phyloP scores from a whole-genome alignment of 2,888 invertebrate genomes.

The Dione juno region DNA sequence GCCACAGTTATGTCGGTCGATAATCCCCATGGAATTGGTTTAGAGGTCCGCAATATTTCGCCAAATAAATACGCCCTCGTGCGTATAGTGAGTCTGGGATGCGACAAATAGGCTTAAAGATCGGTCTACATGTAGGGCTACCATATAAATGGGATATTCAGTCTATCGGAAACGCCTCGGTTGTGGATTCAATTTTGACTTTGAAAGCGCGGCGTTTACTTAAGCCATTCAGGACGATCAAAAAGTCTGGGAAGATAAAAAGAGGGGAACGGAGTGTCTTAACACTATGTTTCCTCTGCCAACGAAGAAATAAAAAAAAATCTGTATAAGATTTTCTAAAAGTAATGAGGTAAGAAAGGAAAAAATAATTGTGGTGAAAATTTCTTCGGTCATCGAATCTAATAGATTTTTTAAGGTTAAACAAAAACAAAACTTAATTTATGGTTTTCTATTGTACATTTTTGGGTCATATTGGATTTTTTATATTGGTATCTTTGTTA shows the following conservation, averaged over 20 bases:
- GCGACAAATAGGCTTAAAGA: constrained; percentile 41
- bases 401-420: no score
- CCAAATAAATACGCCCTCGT: constrained; percentile 44
- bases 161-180: not conserved
- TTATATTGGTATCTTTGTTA: no score
- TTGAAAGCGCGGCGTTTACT: not conserved
- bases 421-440: no score
- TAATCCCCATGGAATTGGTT: constrained; percentile 57
- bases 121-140: constrained; percentile 1
- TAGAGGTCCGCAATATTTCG: constrained; percentile 53
- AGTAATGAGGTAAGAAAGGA: no score
- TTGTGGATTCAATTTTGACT: no score
- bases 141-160: not conserved
- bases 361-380: no score
- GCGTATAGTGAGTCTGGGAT: constrained; percentile 26
- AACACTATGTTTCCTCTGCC: not conserved
- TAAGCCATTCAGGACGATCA: not conserved
- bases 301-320: no score
- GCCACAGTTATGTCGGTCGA: constrained; percentile 41
- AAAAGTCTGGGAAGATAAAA: not conserved
- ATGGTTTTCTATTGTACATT: no score
- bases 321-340: no score
- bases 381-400: no score
- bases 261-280: not conserved
- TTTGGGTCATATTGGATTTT: no score